Base-by-base conservation (phyloP, 1,140 invertebrate species). In the Brachionus paranguensis region DNA sequence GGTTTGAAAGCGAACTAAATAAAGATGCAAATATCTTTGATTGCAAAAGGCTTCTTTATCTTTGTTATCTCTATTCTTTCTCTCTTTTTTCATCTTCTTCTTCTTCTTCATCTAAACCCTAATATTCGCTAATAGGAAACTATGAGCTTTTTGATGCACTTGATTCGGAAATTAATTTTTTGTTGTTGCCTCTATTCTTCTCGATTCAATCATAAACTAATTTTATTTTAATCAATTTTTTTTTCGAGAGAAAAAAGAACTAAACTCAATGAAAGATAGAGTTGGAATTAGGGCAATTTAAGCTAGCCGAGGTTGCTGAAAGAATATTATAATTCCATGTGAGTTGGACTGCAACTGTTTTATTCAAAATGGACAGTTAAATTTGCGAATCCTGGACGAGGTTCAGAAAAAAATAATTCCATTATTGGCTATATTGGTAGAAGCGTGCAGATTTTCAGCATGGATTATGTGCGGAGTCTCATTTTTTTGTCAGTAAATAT, bases 141-240 rank as follows among this genome's bases (percentile, higher is more conserved):
- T 20, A 43, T 72, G 17, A 43, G 17, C 37, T 41, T 43, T 47
- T 72, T 72, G 8, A 50, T 76, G 10, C 72, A 76, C 72, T 76
- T 76, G 72, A 76, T 76, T 76, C 72, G 72, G 72, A 76, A 50
- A 76, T 74, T 74, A 29, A 41, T 68, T 65, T 65, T 64, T 27
- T 65, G 33, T 37, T 65, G 20, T 14, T 27, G 27, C 27, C 27
- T 65, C 24, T 24, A 27, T 12, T 24, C 27, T 65, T 11, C 60
- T 65, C 24, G 20, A 33, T 68, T 68, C 65, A 33, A 33, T 33
- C 20, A 41, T 33, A 37, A 41, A 68, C 24, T 68, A 10, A 68
- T 68, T 68, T 72, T 43, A 3, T 72, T 43, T 72, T 17, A 43
- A 72, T 72, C 41, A 72, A 72, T 45, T 72, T 43, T 37, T 37